These are phyloP conservation scores for Watsonalla binaria DNA, from an alignment of 2,888 invertebrate genomes.

Conservation along the genomic window DNA sequence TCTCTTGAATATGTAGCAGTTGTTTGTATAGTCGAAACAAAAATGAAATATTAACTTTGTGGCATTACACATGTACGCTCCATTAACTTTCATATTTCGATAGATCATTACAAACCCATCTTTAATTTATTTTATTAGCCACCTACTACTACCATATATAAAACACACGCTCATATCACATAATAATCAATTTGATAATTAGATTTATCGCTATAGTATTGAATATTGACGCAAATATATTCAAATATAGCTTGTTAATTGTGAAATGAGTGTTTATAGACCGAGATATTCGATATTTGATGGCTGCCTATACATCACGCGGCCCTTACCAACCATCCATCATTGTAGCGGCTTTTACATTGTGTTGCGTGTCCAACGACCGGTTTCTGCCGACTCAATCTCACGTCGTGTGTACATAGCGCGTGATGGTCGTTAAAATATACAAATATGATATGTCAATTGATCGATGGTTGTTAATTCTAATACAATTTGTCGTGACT, in stretches of 20 bases:
- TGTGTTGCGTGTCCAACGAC: slow-evolving; percentile 25
- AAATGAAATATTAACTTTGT: slow-evolving; percentile 24
- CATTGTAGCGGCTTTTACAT: slow-evolving; percentile 28
- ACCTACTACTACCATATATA: slow-evolving; percentile 54
- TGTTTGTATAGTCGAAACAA: slow-evolving; percentile 1
- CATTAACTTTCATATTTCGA: slow-evolving; percentile 48
- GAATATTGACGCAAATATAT: slow-evolving; percentile 71
- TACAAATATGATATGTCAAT: slow-evolving; percentile 37
- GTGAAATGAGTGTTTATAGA: slow-evolving; percentile 63
- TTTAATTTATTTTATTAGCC: slow-evolving; percentile 46
- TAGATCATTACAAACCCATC: slow-evolving; percentile 26
- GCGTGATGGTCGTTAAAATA: slow-evolving; percentile 45
- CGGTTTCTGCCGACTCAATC: slow-evolving; percentile 18
- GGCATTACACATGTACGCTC: slow-evolving; percentile 25
- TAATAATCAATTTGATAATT: slow-evolving; percentile 56
- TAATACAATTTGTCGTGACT: slow-evolving; percentile 75
- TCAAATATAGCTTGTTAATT: slow-evolving; percentile 68
- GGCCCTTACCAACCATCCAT: slow-evolving; percentile 32
- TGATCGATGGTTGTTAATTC: slow-evolving; percentile 63
- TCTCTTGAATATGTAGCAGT: neutral
- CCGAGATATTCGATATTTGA: slow-evolving; percentile 59
- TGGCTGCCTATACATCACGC: slow-evolving; percentile 62
- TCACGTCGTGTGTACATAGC: slow-evolving; percentile 23
- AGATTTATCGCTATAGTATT: slow-evolving; percentile 61
- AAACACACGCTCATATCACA: slow-evolving; percentile 31